A percentile compares a stretch with the other conserved stretches of the same genome.
phyloP scores from a whole-genome alignment of 2,888 invertebrate species.

The Perdita meconis region DNA sequence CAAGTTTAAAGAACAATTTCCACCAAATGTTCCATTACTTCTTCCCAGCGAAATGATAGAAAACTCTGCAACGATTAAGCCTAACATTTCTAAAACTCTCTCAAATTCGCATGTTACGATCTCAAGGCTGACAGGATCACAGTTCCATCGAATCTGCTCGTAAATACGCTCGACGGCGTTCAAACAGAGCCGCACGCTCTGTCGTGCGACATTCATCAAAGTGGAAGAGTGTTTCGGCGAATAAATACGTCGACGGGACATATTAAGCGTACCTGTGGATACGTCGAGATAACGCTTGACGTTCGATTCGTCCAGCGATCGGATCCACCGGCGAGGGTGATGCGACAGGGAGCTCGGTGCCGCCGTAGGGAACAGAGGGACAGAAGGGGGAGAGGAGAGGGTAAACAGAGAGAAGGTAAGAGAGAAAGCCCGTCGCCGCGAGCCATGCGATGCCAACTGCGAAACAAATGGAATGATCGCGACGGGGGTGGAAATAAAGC shows the following conservation, averaged over 20 bases:
- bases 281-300: constrained; percentile 71
- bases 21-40: no score
- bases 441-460: constrained; percentile 73
- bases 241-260: constrained; percentile 67
- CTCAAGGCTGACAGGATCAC: neutral
- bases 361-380: neutral
- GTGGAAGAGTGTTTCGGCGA: constrained; percentile 58
- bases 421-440: constrained; percentile 73
- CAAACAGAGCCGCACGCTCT: constrained; percentile 12
- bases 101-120: neutral
- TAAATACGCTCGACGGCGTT: constrained; percentile 17
- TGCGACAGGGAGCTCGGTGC: constrained; percentile 17
- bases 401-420: constrained; percentile 68
- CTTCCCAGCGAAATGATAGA: no score
- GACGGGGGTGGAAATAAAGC: constrained; percentile 74
- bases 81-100: neutral
- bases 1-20: no score
- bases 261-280: constrained; percentile 70
- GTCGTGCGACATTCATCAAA: constrained; percentile 64
- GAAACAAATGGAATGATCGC: constrained; percentile 78
- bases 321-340: constrained; percentile 58
- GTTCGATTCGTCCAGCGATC: constrained; percentile 67
- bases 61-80: neutral
- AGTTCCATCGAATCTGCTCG: neutral
- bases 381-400: no score